Conservation (phyloP, 2,113 vertebrate genomes). For the Cisticola juncidis region DNA sequence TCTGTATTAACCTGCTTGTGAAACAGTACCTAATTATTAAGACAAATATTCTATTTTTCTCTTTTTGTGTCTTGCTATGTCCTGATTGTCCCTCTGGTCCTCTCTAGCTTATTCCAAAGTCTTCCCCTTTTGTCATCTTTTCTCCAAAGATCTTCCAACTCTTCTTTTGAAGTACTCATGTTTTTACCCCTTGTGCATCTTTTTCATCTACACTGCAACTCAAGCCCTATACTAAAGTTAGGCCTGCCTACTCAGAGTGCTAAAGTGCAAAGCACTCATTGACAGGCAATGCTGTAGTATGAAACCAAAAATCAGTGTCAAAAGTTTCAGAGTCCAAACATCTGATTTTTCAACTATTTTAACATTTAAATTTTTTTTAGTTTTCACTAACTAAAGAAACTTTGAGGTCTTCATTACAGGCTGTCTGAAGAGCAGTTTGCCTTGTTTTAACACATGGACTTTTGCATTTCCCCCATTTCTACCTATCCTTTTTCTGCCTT, state of each 20-base stretch:
- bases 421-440: background rate
- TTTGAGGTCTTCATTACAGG: background rate
- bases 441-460: background rate
- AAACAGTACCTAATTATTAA: background rate
- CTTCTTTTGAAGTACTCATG: background rate
- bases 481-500: background rate
- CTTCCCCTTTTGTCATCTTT: background rate
- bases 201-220: background rate
- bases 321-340: background rate
- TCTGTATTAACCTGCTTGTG: background rate
- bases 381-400: background rate
- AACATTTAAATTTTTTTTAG: background rate
- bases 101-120: background rate
- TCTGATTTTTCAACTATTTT: background rate
- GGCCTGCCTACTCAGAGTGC: background rate
- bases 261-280: fast-evolving
- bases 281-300: background rate
- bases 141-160: background rate
- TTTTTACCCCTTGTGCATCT: background rate
- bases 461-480: background rate
- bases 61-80: background rate
- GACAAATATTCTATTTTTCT: background rate
- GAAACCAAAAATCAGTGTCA: background rate
- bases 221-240: background rate
- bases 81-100: background rate